Percentiles rank a stretch among this genome's conserved stretches.
phyloP scores from a whole-genome alignment of 2,888 invertebrate species.

The Mystacides longicornis region DNA sequence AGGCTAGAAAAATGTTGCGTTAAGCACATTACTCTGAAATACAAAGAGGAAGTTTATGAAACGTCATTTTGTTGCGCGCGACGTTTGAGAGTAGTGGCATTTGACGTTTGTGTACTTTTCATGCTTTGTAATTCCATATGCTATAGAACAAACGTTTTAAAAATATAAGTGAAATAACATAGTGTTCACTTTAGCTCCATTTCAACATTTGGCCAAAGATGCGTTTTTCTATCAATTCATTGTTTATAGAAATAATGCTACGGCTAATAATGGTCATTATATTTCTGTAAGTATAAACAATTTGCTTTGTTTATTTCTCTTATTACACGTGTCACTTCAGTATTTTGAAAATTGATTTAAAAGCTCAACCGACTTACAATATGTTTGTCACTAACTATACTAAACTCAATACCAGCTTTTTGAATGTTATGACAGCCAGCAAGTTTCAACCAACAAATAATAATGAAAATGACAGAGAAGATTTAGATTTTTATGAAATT shows the following conservation, averaged over 20 bases:
- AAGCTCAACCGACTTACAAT: too few relatives aligned
- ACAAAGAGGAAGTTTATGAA: background rate
- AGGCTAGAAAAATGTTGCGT: too few relatives aligned
- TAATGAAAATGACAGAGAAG: background rate
- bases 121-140: background rate
- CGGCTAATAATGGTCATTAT: conserved; percentile 6
- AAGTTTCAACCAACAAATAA: background rate
- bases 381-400: too few relatives aligned
- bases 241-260: conserved; percentile 7
- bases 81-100: background rate
- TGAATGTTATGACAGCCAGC: background rate
- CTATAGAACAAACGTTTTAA: background rate
- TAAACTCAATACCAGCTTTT: background rate
- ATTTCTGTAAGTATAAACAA: conserved; percentile 11
- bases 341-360: too few relatives aligned
- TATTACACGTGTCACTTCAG: background rate
- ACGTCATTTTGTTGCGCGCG: too few relatives aligned
- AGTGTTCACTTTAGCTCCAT: background rate
- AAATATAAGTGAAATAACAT: background rate
- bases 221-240: background rate
- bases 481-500: background rate
- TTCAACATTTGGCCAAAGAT: background rate
- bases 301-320: background rate
- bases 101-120: background rate
- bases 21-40: too few relatives aligned